Evolutionary conservation across 64 coral and sea anemone species (phyloP).

Genomic region (Montipora efflorescens): DNA sequence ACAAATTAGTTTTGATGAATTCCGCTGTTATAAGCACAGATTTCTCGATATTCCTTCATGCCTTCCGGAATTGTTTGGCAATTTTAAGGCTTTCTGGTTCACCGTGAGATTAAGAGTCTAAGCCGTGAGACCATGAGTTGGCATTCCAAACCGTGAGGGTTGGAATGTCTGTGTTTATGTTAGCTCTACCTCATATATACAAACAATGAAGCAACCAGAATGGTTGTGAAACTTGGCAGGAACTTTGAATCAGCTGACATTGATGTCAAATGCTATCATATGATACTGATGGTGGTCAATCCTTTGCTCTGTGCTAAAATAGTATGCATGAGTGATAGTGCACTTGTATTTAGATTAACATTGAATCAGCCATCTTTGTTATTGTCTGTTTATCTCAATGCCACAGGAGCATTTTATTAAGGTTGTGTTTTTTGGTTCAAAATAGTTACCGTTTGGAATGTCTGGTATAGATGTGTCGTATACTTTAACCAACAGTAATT

Average conservation of each 20-base stretch:
- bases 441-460: not conserved
- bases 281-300: not conserved
- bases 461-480: not conserved
- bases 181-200: not conserved
- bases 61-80: too few species aligned
- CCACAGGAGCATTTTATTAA: not conserved
- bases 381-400: not conserved
- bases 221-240: not conserved
- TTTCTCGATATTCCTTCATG: too few species aligned
- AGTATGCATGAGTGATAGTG: not conserved
- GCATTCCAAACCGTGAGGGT: too few species aligned
- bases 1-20: too few species aligned
- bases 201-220: constrained; percentile 8
- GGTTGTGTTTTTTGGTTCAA: not conserved
- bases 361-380: not conserved
- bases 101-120: too few species aligned
- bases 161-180: not conserved
- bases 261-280: too few species aligned
- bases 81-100: too few species aligned
- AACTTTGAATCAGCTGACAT: not conserved
- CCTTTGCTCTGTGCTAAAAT: not conserved
- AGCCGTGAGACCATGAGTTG: too few species aligned
- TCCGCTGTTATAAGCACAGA: too few species aligned
- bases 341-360: not conserved
- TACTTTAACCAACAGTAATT: not conserved